Conservation (phyloP, 2,888 invertebrate species). For the Eueremaeus valkanovi region DNA sequence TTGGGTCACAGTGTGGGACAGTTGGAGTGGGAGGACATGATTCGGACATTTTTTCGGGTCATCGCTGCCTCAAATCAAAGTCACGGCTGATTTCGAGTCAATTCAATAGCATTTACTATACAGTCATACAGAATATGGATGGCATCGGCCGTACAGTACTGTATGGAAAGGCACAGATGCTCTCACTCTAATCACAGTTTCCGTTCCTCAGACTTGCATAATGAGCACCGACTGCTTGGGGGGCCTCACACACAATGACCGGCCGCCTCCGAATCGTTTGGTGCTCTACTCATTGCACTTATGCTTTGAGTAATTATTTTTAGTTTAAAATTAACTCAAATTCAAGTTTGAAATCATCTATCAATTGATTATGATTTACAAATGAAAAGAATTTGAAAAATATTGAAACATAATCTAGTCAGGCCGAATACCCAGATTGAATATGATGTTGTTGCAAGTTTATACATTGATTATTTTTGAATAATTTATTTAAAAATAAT, state of each 20-base stretch:
- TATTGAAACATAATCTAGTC: background rate
- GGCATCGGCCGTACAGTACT: background rate
- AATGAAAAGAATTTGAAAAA: background rate
- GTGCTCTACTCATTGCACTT: too few relatives aligned
- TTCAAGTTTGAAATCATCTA: background rate
- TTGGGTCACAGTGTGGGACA: background rate
- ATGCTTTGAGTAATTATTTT: background rate
- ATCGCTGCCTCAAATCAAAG: background rate
- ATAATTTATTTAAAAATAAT: too few relatives aligned
- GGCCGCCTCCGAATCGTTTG: background rate
- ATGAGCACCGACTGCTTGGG: background rate
- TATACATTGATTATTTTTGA: too few relatives aligned
- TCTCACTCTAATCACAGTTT: background rate
- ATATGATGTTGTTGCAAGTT: too few relatives aligned
- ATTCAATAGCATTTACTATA: background rate
- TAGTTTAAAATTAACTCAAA: background rate
- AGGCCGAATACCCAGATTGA: too few relatives aligned
- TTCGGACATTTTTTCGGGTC: conserved; percentile 14
- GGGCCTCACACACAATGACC: background rate
- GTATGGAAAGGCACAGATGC: background rate
- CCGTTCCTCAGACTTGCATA: background rate
- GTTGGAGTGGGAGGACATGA: conserved; percentile 1
- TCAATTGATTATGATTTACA: background rate
- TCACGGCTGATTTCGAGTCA: conserved; percentile 6
- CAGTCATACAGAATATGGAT: background rate